Conservation (phyloP, 2,797 vertebrate species). For the Pteronotus mesoamericanus region DNA sequence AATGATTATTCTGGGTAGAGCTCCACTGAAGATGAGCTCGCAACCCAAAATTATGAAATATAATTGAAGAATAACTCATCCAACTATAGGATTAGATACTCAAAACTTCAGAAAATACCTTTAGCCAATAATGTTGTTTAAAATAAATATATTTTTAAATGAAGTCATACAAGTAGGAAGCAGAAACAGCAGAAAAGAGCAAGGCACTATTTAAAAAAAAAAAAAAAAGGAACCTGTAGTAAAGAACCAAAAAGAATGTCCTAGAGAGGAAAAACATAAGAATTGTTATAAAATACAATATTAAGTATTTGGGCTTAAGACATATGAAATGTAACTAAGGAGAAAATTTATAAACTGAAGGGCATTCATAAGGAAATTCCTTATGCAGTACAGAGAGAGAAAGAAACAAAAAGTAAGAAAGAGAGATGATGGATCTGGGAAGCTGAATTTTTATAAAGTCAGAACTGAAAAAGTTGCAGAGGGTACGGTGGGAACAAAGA, state of each 20-base stretch:
- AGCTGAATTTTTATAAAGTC: background rate
- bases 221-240: background rate
- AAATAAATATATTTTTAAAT: background rate
- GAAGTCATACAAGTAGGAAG: background rate
- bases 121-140: background rate
- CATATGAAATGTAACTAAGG: background rate
- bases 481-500: background rate
- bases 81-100: background rate
- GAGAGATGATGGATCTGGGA: background rate
- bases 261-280: background rate
- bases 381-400: background rate
- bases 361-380: background rate
- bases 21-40: background rate
- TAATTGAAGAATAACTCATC: background rate
- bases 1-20: background rate
- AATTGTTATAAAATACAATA: background rate
- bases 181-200: background rate
- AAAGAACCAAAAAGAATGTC: background rate
- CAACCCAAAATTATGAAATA: background rate
- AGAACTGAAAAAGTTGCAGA: background rate
- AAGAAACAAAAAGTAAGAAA: background rate
- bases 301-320: background rate
- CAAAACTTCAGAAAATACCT: background rate
- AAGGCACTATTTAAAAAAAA: background rate
- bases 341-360: background rate